Evolutionary conservation across 1,140 invertebrate species (phyloP), one percentile per base, ranked within the genome.

Genomic region (Drosophila nikananu): DNA sequence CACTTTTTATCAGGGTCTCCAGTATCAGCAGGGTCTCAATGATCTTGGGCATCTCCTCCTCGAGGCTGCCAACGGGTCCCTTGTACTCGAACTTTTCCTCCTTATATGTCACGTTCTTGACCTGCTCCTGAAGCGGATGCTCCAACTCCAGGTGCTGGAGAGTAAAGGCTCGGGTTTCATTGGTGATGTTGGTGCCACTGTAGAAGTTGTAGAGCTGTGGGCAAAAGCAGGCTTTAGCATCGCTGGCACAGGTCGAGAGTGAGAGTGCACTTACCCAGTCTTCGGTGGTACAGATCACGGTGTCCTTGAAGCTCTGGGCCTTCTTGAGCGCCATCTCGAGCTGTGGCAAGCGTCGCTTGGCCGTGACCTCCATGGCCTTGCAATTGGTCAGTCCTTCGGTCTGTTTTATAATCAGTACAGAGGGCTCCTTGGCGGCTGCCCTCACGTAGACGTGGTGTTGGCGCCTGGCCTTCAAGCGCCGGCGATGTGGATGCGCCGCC

Each of bases 11-110:
- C 25, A 81, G 17, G 5, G 25, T 13, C 5, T 64, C 10, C 19
- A 84, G 5, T 1, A 68, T 57, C 9, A 27, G n/a, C 12, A 86
- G 59, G 0, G 75, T 49, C 10, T 66, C 37, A 0, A 67, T 5
- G 0, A 86, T 86, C 8, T n/a, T 30, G 0, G 37, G 51, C 42
- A 86, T 15, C 39, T 86, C 83, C 6, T 52, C 30, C 0, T 9
- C 39, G 4, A 46, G 10, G 3, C 1, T 3, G 5, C 30, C 15
- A 0, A 64, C 42, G 10, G 23, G 8, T 0, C 37, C 54, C 4
- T 35, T 2, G 15, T 58, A 80, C 2, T n/a, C 1, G 8, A 44
- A 60, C 9, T 19, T 25, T 6, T 46, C 23, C 5, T 54, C 35
- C 5, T 1, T 65, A 7, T 44, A 12, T 0, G 6, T 12, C 6